Conservation (phyloP, 2,113 vertebrate species). For the Madoqua kirkii region DNA sequence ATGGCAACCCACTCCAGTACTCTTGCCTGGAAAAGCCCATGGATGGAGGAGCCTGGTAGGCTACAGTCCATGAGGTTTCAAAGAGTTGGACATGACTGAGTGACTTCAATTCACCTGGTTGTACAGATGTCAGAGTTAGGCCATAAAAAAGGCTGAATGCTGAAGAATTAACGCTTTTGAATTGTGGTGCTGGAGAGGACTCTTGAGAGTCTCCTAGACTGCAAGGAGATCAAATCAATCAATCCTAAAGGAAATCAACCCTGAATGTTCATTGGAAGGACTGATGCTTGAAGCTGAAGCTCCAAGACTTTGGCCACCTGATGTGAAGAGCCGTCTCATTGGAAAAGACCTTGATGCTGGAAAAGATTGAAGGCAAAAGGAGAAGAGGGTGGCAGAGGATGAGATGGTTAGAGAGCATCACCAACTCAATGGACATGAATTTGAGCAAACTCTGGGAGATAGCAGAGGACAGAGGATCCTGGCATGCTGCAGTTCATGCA, state of each 20-base stretch:
- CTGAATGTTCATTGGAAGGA: not conserved
- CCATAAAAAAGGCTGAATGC: not conserved
- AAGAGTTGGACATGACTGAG: no score
- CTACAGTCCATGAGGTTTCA: not conserved
- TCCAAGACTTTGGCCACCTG: not conserved
- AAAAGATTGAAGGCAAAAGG: not conserved
- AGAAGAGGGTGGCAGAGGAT: not conserved
- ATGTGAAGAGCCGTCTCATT: not conserved
- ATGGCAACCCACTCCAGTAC: not conserved
- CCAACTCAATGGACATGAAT: not conserved
- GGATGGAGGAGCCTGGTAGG: not conserved
- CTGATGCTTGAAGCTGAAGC: not conserved
- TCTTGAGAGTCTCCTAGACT: not conserved
- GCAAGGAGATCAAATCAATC: not conserved
- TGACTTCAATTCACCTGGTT: no score
- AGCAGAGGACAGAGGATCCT: not conserved
- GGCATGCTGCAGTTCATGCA: not conserved
- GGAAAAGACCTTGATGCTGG: not conserved
- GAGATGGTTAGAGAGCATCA: not conserved
- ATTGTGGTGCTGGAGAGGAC: not conserved
- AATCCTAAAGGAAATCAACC: not conserved
- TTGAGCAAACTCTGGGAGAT: not conserved
- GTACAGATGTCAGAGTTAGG: not conserved
- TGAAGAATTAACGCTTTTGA: not conserved
- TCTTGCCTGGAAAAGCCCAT: not conserved